Evolutionary conservation across 2,113 vertebrate genomes (phyloP).

Genomic region (Syrmaticus mikado): DNA sequence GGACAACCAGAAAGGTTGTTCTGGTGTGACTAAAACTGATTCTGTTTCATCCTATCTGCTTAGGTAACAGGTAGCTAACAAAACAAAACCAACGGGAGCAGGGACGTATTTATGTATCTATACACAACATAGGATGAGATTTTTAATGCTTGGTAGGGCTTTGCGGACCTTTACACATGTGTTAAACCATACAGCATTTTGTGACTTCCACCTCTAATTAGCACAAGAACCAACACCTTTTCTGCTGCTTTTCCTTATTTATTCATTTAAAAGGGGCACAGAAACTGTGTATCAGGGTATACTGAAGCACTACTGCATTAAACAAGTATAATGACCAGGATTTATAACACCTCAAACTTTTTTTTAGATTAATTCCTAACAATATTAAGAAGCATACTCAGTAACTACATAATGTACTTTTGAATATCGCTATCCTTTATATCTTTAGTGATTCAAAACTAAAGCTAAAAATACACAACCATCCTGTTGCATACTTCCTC

Average conservation of each 20-base stretch:
- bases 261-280: not conserved
- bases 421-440: not conserved
- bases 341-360: not conserved
- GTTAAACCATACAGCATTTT: not conserved
- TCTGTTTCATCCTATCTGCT: not conserved
- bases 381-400: not conserved
- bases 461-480: constrained; percentile 39
- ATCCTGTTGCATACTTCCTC: not conserved
- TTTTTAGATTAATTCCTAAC: not conserved
- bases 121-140: not conserved
- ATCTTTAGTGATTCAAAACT: constrained; percentile 2
- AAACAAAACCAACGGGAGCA: not conserved
- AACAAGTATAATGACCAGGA: not conserved
- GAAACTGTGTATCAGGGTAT: not conserved
- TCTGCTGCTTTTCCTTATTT: not conserved
- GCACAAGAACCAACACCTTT: not conserved
- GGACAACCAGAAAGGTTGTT: not conserved
- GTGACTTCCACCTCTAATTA: not conserved
- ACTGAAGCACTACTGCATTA: not conserved
- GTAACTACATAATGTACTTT: not conserved
- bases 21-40: not conserved
- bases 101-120: not conserved
- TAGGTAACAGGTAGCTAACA: not conserved
- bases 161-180: not conserved
- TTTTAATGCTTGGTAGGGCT: not conserved